Conservation (phyloP, 2,888 invertebrate genomes). For the Pseudanteris insignis region DNA sequence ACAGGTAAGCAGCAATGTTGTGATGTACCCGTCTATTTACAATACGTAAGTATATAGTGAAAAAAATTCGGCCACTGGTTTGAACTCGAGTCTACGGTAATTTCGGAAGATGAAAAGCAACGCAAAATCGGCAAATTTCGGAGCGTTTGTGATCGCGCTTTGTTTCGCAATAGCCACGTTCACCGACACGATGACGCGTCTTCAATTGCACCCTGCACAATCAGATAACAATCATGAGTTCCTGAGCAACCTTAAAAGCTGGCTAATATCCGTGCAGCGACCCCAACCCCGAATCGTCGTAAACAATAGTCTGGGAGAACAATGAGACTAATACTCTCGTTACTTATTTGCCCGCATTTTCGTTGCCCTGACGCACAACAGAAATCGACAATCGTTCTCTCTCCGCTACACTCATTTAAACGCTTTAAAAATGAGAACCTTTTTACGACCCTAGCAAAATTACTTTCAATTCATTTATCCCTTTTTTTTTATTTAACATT, state of each 20-base stretch:
- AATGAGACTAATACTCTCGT: slow-evolving; percentile 44
- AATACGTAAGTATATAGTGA: no score
- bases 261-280: slow-evolving; percentile 37
- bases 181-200: slow-evolving; percentile 23
- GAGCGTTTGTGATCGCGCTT: slow-evolving; percentile 11
- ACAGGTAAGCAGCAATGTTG: no score
- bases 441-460: no score
- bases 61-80: slow-evolving; percentile 4
- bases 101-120: slow-evolving; percentile 9
- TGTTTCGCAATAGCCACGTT: slow-evolving; percentile 17
- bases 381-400: slow-evolving; percentile 26
- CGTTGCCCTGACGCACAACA: slow-evolving; percentile 21
- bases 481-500: no score
- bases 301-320: slow-evolving; percentile 40
- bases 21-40: no score
- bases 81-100: slow-evolving; percentile 4
- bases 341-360: slow-evolving; percentile 43
- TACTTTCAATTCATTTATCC: no score
- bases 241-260: slow-evolving; percentile 37
- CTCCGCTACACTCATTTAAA: slow-evolving; percentile 23
- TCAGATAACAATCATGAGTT: slow-evolving; percentile 40
- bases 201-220: slow-evolving; percentile 36
- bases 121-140: slow-evolving; percentile 10
- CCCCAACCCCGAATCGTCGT: slow-evolving; percentile 23
- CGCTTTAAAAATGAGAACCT: no score